Percentiles rank a stretch among this genome's conserved stretches.
These are phyloP conservation scores for Epinephelus moara DNA, from an alignment of 2,113 vertebrate genomes.

Conservation along the genomic window DNA sequence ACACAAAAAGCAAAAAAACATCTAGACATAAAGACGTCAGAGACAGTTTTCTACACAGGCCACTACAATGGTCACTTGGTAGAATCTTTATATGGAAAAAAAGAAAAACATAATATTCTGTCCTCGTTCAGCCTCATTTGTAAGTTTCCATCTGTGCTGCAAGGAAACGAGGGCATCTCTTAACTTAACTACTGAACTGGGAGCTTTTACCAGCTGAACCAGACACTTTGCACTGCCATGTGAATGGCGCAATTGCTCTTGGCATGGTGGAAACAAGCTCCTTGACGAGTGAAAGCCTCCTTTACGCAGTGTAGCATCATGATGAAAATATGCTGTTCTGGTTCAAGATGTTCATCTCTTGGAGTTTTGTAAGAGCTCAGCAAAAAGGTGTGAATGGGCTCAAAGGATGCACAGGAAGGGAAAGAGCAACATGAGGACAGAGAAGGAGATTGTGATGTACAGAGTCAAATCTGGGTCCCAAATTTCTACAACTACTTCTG, in stretches of 20 bases:
- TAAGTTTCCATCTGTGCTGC: background rate
- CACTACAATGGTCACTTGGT: no score
- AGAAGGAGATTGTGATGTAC: background rate
- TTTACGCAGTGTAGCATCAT: background rate
- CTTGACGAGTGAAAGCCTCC: slow-evolving; percentile 11
- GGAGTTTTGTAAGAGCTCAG: background rate
- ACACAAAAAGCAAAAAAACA: background rate
- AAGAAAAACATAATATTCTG: no score
- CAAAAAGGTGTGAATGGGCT: background rate
- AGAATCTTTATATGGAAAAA: background rate
- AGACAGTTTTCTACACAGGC: background rate
- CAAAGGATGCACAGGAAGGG: background rate
- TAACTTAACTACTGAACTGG: background rate
- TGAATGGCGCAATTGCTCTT: slow-evolving; percentile 8
- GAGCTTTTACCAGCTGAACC: slow-evolving; percentile 6
- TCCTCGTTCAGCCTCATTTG: background rate
- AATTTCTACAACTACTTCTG: no score
- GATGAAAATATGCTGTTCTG: slow-evolving; percentile 11
- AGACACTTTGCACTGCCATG: slow-evolving; percentile 10
- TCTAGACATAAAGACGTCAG: no score
- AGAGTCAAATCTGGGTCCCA: background rate
- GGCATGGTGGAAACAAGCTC: background rate
- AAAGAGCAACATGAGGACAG: background rate
- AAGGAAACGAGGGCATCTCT: background rate
- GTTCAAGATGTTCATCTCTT: slow-evolving; percentile 17